phyloP scores from a whole-genome alignment of 2,888 invertebrate genomes.

The Trissonchulus sp. region DNA sequence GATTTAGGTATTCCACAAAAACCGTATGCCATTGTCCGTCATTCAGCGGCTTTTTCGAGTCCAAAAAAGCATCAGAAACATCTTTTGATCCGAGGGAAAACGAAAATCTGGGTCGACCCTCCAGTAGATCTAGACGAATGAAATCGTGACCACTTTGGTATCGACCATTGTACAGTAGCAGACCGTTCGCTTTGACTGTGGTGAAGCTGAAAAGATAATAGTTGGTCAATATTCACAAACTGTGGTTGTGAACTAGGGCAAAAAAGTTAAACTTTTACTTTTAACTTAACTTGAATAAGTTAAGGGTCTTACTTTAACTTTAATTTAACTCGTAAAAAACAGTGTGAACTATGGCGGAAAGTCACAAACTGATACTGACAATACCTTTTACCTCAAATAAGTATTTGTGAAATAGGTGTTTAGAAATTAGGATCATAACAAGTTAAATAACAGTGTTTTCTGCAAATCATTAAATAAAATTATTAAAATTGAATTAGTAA shows the following conservation, averaged over 20 bases:
- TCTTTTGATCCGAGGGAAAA: constrained; percentile 73
- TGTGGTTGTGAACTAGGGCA: not conserved
- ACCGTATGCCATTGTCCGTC: constrained; percentile 87
- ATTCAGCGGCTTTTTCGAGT: constrained; percentile 61
- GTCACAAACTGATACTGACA: too few species aligned
- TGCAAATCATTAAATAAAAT: too few species aligned
- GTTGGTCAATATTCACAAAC: not conserved
- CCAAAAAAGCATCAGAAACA: constrained; percentile 55
- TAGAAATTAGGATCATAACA: too few species aligned
- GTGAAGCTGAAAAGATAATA: constrained; percentile 65
- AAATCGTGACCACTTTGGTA: constrained; percentile 93
- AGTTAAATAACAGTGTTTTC: too few species aligned
- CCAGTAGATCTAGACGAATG: constrained; percentile 74
- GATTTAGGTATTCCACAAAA: constrained; percentile 73
- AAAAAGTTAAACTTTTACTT: constrained; percentile 30
- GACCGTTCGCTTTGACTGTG: constrained; percentile 72
- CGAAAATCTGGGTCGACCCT: constrained; percentile 69
- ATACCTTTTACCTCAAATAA: too few species aligned
- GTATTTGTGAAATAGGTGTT: too few species aligned
- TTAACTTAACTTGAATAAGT: constrained; percentile 39
- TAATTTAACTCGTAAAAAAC: too few species aligned
- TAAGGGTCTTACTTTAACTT: too few species aligned
- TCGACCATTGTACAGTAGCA: constrained; percentile 86
- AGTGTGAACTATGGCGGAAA: too few species aligned
- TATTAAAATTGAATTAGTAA: too few species aligned